Base-by-base conservation (phyloP, 2,113 vertebrate species). In the Aramus guarauna region DNA sequence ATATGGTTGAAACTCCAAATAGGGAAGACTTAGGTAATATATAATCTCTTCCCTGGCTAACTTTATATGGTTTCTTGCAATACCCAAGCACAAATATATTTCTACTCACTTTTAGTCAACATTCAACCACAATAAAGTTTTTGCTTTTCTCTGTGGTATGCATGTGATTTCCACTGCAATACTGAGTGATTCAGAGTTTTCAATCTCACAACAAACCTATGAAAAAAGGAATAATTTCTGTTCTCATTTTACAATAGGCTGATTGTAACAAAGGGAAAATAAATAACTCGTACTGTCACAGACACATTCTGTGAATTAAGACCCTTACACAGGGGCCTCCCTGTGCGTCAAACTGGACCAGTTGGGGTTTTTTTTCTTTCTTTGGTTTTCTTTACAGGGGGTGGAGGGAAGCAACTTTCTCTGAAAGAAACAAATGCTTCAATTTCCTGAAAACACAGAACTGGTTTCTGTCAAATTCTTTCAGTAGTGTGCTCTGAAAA, bases 381-480 rank as follows among this genome's bases (percentile, higher is more conserved):
- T 83, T 83, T 45, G 5, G 12, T 56, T 79, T 93, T 67, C 6
- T 76, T 87, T 55, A 23, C 2, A 5, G 45, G 8, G 15, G 22
- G 5, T 2, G 6, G 64, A 8, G 10, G 18, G 4, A 22, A 14
- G 2, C 6, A 84, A n/a, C 43, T 82, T 83, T 55, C 21, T 45
- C 59, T 59, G 34, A 86, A 74, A 77, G 17, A 85, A 81, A 59
- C 5, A 80, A 86, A 89, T 81, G n/a, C 56, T 77, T 81, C 5
- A 41, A 71, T 82, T 92, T 92, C 69, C 72, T 91, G 81, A 55
- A 95, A 93, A 87, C 24, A 71, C 39, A 91, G 81, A 87, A 85
- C 45, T 81, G 39, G 18, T 62, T 93, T 66, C 43, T 92, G 58
- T 79, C 52, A 90, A 64, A 73, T 94, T 73, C 59, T 68, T 87